Evolutionary conservation across 92 coral and sea anemone species (phyloP).

Genomic region (Galaxea fascicularis): DNA sequence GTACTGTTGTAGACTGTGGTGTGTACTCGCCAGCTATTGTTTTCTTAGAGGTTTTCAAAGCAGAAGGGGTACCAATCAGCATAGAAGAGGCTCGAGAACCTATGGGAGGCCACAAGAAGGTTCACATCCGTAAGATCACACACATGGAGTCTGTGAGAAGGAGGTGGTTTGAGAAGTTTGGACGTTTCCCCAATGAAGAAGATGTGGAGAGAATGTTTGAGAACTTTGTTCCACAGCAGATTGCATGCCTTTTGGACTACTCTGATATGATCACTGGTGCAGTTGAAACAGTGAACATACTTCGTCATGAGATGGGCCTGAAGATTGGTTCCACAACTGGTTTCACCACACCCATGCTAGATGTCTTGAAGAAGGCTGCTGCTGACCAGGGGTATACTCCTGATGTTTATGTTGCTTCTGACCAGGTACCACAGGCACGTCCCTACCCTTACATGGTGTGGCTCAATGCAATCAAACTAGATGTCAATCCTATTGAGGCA

Average conservation of each 20-base stretch:
- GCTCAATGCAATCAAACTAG: constrained; percentile 90
- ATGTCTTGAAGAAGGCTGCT: constrained; percentile 81
- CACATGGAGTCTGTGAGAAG: constrained; percentile 87
- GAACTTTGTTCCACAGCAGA: constrained; percentile 90
- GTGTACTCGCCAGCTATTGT: constrained; percentile 94
- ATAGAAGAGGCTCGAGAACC: constrained; percentile 98
- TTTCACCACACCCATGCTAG: constrained; percentile 92
- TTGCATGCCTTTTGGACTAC: constrained; percentile 77
- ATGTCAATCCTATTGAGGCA: constrained; percentile 94
- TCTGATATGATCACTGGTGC: constrained; percentile 98
- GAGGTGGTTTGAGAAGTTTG: constrained; percentile 92
- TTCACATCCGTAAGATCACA: constrained; percentile 88
- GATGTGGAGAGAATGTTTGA: constrained; percentile 92
- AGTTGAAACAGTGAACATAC: constrained; percentile 80
- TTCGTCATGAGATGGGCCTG: constrained; percentile 76
- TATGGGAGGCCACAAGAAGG: constrained; percentile 97
- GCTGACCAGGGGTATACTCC: constrained; percentile 90
- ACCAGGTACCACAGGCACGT: constrained; percentile 99
- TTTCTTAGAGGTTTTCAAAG: constrained; percentile 82
- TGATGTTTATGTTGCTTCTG: constrained; percentile 99
- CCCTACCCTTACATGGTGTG: constrained; percentile 99
- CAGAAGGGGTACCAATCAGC: constrained; percentile 95
- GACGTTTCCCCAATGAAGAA: constrained; percentile 83
- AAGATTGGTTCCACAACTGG: constrained; percentile 99
- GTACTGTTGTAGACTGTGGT: constrained; percentile 96